phyloP scores from a whole-genome alignment of 2,888 invertebrate species.

The Drosophila neutralis region DNA sequence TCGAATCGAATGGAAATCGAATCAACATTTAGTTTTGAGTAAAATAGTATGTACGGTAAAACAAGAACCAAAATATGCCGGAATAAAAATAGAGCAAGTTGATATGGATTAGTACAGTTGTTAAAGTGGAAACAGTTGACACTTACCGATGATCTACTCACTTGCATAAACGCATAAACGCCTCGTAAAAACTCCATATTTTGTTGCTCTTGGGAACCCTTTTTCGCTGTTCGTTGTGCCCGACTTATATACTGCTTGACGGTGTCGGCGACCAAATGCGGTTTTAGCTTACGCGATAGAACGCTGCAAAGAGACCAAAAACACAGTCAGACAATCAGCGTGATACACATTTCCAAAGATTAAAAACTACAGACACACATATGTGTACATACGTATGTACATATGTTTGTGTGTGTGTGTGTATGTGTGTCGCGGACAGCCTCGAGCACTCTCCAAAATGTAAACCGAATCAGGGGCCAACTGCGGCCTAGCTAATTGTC shows the following conservation, averaged over 20 bases:
- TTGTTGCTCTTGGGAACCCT: conserved; percentile 84
- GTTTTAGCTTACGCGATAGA: conserved; percentile 84
- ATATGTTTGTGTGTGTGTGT: background rate
- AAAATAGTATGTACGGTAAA: conserved; percentile 38
- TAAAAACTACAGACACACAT: conserved; percentile 1
- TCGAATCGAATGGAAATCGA: conserved; percentile 23
- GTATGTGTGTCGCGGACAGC: conserved; percentile 5
- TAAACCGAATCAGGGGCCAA: conserved; percentile 59
- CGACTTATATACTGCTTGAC: conserved; percentile 85
- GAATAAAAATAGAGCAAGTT: conserved; percentile 83
- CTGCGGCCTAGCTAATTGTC: conserved; percentile 64
- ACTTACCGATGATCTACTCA: conserved; percentile 86
- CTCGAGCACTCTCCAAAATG: conserved; percentile 72
- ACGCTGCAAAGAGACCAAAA: conserved; percentile 65
- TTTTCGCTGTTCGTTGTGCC: conserved; percentile 83
- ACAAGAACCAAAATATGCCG: conserved; percentile 75
- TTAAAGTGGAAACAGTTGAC: conserved; percentile 84
- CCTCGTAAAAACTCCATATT: conserved; percentile 86
- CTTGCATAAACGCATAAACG: conserved; percentile 86
- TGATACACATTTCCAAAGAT: background rate
- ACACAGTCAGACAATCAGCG: background rate
- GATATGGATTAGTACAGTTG: conserved; percentile 85
- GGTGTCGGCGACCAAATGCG: conserved; percentile 85
- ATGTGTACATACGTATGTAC: background rate
- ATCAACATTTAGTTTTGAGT: conserved; percentile 22